Conservation (phyloP, 2,888 invertebrate species). For the Taphrorychus bicolor region DNA sequence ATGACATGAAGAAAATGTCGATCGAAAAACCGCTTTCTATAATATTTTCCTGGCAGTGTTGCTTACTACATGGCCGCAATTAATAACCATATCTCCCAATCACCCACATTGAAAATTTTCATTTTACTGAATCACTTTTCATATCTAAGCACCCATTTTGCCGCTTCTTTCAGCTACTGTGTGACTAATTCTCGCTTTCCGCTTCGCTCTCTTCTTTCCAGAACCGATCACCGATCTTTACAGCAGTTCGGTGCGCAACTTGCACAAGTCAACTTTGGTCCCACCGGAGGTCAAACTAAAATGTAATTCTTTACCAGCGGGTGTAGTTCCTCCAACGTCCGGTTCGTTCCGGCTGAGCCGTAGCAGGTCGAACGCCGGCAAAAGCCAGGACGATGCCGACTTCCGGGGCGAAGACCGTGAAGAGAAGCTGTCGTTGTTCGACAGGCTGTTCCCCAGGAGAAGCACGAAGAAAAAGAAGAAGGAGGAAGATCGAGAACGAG, state of each 20-base stretch:
- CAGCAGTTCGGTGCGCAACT: slow-evolving; percentile 49
- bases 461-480: slow-evolving; percentile 76
- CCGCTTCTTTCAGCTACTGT: neutral
- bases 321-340: slow-evolving; percentile 63
- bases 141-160: neutral
- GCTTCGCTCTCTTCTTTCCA: slow-evolving; percentile 51
- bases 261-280: slow-evolving; percentile 13
- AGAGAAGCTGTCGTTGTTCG: slow-evolving; percentile 68
- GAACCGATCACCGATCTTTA: slow-evolving; percentile 58
- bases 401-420: slow-evolving; percentile 54
- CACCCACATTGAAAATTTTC: neutral
- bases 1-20: too few relatives aligned
- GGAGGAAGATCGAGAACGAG: slow-evolving; percentile 51
- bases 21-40: too few relatives aligned
- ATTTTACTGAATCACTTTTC: neutral
- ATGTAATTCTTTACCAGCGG: slow-evolving; percentile 71
- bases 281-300: slow-evolving; percentile 64
- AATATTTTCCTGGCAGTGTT: too few relatives aligned
- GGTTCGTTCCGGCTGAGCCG: slow-evolving; percentile 58
- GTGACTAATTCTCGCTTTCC: slow-evolving; percentile 38
- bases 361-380: slow-evolving; percentile 61
- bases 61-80: neutral
- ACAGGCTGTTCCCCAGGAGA: slow-evolving; percentile 71
- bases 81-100: neutral
- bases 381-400: slow-evolving; percentile 54